Evolutionary conservation across 2,888 invertebrate species (phyloP), one percentile per base, ranked within the genome.

Genomic region (Drosophila robusta): DNA sequence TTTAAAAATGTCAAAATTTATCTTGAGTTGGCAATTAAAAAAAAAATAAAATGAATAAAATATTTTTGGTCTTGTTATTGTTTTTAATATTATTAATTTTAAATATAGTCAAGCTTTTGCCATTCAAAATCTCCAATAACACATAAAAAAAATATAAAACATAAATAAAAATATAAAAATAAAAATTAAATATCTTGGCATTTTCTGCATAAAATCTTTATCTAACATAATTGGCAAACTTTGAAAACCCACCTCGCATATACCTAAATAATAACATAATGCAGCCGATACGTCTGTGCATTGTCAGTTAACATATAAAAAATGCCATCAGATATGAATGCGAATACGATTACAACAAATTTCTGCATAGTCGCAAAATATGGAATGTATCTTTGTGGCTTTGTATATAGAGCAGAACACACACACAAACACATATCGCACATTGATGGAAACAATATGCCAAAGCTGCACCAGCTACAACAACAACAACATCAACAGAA

Each of bases 371-470:
- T 63, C 36, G 73, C 62, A 39, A 22, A 55, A 71, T 49, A 49
- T 49, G 41, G 44, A 44, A 76, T 75, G 45, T 52, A 56, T 60
- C 49, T 61, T 12, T 38, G 44, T 44, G 24, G 29, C 38, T 47
- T 22, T 66, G 18, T 62, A 65, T 62, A 41, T 55, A 57, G 60
- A 80, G 78, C 62, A 76, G 56, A 78, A 42, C 56, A 55, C 32
- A 63, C 18, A 60, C 24, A 57, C 32, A 49, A 4, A 22, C 14
- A 22, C n/a, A 14, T 14, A 46, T 29, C n/a, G 14, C 38, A 45
- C 41, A 73, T 54, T 78, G 81, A 64, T 69, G 63, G 45, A 72
- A 76, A 77, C 78, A 80, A 68, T 75, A 63, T 64, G 78, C 63
- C 60, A 60, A 49, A 26, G 47, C 61, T 72, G 73, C 80, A 67